Evolutionary conservation across 1,140 invertebrate species (phyloP).

Genomic region (Artemia franciscana): DNA sequence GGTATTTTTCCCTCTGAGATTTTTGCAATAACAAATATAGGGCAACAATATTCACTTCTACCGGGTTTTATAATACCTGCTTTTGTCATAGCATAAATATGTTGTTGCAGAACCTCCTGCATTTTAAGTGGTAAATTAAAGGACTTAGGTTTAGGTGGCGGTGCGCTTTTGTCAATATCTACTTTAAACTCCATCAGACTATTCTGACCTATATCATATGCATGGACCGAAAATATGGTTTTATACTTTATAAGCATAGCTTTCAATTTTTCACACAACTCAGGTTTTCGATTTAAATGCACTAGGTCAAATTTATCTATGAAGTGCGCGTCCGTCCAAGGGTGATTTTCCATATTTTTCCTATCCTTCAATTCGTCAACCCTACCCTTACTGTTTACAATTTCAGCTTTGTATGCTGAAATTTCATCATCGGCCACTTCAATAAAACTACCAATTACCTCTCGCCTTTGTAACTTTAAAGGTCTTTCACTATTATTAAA

Average conservation of each 20-base stretch:
- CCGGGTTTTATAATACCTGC: background rate
- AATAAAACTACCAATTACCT: background rate
- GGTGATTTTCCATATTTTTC: background rate
- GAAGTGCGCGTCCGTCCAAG: background rate
- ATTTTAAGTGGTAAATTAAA: background rate
- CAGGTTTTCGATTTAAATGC: background rate
- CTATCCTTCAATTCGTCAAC: background rate
- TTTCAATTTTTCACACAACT: background rate
- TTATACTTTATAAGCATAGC: background rate
- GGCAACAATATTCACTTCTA: background rate
- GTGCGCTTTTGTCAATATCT: background rate
- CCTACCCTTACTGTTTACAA: background rate
- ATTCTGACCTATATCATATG: background rate
- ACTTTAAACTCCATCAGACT: background rate
- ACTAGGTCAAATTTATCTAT: background rate
- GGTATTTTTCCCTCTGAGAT: background rate
- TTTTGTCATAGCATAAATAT: background rate
- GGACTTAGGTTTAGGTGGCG: background rate
- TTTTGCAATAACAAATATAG: background rate
- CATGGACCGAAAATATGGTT: background rate
- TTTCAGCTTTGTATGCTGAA: background rate
- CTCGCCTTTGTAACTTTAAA: background rate
- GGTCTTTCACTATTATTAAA: background rate
- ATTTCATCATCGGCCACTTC: background rate
- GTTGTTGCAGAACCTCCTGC: background rate